These are phyloP conservation scores for Platyscapa corneri DNA, from an alignment of 1,140 invertebrate species.

Conservation along the genomic window DNA sequence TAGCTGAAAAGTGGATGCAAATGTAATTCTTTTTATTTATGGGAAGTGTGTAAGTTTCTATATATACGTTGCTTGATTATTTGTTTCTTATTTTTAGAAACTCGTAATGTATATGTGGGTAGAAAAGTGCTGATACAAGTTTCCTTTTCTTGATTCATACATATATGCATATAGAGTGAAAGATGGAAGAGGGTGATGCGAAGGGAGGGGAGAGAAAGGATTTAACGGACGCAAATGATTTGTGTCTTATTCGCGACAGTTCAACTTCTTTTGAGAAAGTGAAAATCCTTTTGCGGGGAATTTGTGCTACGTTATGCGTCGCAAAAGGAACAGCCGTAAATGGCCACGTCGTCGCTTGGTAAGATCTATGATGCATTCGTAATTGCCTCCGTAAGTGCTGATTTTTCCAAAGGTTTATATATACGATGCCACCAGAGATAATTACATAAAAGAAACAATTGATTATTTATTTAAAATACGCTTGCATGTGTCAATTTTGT, in stretches of 20 bases:
- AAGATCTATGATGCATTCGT: constrained; percentile 18
- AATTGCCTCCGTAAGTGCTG: constrained; percentile 9
- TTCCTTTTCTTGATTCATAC: constrained; percentile 39
- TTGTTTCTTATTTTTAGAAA: constrained; percentile 40
- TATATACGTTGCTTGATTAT: neutral
- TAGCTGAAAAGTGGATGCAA: neutral
- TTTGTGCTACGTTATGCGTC: neutral
- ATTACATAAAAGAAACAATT: neutral
- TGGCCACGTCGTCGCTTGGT: neutral
- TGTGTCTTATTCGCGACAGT: constrained; percentile 42
- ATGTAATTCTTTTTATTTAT: constrained; percentile 23
- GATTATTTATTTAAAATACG: constrained; percentile 6
- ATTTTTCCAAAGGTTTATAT: constrained; percentile 19
- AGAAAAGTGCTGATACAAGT: constrained; percentile 39
- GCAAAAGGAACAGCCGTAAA: neutral
- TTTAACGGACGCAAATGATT: constrained; percentile 40
- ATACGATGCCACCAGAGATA: neutral
- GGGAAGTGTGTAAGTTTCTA: neutral
- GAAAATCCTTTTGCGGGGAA: constrained; percentile 10
- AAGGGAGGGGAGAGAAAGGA: neutral
- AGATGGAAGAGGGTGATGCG: neutral
- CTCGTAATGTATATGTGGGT: constrained; percentile 35
- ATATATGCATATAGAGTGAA: neutral
- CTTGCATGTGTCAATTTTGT: neutral
- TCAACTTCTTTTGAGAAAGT: constrained; percentile 2